A percentile compares a stretch with the other conserved stretches of the same genome.
Conservation (phyloP, 2,797 vertebrate species). For the Poeciliopsis presidionis region DNA sequence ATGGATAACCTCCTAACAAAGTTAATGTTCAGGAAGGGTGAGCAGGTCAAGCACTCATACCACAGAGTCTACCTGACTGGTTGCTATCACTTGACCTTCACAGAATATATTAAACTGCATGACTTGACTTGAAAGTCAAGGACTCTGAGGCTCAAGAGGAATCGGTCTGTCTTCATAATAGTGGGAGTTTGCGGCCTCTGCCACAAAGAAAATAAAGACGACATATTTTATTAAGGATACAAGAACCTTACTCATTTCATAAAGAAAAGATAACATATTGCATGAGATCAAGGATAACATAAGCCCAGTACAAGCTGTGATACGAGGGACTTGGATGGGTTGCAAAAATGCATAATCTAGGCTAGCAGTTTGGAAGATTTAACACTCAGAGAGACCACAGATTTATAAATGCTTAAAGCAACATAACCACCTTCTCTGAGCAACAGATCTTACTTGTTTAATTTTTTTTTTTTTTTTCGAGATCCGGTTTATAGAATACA, state of each 20-base stretch:
- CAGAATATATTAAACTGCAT: conserved; percentile 36
- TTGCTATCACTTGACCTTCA: conserved; percentile 44
- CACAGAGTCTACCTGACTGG: conserved; percentile 41
- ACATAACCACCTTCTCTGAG: neutral
- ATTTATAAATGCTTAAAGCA: neutral
- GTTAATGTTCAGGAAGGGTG: conserved; percentile 22
- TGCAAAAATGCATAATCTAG: neutral
- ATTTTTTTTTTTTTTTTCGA: neutral
- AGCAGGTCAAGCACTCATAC: conserved; percentile 13
- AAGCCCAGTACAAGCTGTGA: neutral
- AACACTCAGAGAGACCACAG: neutral
- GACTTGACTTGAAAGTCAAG: conserved; percentile 11
- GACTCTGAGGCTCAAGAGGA: neutral
- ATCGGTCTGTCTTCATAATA: neutral
- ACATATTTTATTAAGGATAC: neutral
- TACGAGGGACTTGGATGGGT: neutral
- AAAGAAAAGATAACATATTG: neutral
- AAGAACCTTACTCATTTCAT: neutral
- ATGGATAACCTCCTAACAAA: neutral
- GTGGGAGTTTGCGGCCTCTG: neutral
- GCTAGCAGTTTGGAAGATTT: neutral
- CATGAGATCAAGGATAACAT: neutral
- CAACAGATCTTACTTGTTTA: neutral
- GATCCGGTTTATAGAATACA: neutral
- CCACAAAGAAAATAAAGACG: neutral